Evolutionary conservation across 2,888 invertebrate species (phyloP), one percentile per base, ranked within the genome.

Genomic region (Hypercompe scribonia): DNA sequence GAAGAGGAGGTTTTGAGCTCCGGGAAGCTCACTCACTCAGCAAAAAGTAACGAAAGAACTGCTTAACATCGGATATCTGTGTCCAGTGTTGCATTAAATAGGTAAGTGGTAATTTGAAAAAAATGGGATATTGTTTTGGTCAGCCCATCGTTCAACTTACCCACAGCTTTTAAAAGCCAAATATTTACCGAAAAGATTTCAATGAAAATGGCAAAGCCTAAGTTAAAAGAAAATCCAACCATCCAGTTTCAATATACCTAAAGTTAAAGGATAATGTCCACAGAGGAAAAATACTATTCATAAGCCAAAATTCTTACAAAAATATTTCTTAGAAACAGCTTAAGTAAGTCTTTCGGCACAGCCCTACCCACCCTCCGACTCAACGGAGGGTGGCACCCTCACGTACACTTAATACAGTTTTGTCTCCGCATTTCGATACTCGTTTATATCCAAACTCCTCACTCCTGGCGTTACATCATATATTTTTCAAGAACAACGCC

Each of bases 351-450:
- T n/a, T 75, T 54, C n/a, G 64, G 58, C 69, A 15, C 88, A 87
- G 70, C 86, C 88, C 88, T 90, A 83, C 70, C 79, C 85, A 81
- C 78, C 83, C 81, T 71, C 70, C 24, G 33, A n/a, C 61, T 5
- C 63, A 33, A 15, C 63, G 74, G 78, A 75, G 78, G 81, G 79
- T 75, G 76, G 71, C 69, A 76, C 83, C 80, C 85, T 82, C 90
- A 88, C 90, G 88, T 88, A 87, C 87, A 84, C 87, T 88, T 93
- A 93, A 94, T 92, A 92, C 93, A 93, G 94, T 94, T 94, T 93
- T 93, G 94, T 93, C 90, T 90, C 85, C 86, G 87, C 93, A 92
- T 93, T 94, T 93, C 90, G 92, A 94, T 93, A 92, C 93, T 90
- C 93, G 88, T 93, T 93, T 91, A 90, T 89, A 82, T 87, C 82